Base-by-base conservation (phyloP, 2,797 vertebrate species). In the Carcharodon carcharias region DNA sequence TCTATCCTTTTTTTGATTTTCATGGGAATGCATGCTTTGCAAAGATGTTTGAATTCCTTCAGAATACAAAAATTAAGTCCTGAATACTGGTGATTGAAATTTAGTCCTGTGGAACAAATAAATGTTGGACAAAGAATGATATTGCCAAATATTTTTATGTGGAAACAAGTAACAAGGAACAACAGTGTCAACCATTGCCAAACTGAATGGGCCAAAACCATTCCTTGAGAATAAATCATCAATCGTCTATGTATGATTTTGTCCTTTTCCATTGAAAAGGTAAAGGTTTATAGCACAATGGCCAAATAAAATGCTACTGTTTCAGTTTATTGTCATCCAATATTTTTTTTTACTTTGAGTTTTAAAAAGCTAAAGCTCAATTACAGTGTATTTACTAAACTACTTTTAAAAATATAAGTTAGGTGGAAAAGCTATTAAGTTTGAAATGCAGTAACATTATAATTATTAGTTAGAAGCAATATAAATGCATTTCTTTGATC, bases 161-260 rank as follows among this genome's bases (percentile, higher is more conserved):
- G 26, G 26, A 77, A 95, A 95, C 94, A 95, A 95, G 28, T 73
- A 95, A 95, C 50, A 95, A 95, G 94, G 40, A 77, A 77, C 94
- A 73, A 73, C 16, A 31, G 14, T 28, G 26, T 4, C 8, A 21
- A 69, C 28, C 67, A 71, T 77, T 77, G 69, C 69, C 50, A 95
- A 56, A 95, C 67, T 77, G 50, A 45, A 56, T 56, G 31, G 50
- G 45, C 0, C 69, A 77, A 95, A 77, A 58, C 4, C 31, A 95
- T 73, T 77, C 45, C 69, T 73, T 95, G 94, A 16, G 94, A 95
- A 58, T 35, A 95, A 95, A 18, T 95, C 91, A 63, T n/a, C 91
- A 26, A 45, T 93, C 65, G n/a, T 26, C 40, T 67, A 23, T 67
- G 11, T 45, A 67, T 45, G 61, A 6, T 65, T 65, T 63, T 93